A percentile compares a stretch with the other conserved stretches of the same genome.
Evolutionary conservation across 1,140 invertebrate genomes (phyloP).

Genomic region (Galendromus occidentalis): DNA sequence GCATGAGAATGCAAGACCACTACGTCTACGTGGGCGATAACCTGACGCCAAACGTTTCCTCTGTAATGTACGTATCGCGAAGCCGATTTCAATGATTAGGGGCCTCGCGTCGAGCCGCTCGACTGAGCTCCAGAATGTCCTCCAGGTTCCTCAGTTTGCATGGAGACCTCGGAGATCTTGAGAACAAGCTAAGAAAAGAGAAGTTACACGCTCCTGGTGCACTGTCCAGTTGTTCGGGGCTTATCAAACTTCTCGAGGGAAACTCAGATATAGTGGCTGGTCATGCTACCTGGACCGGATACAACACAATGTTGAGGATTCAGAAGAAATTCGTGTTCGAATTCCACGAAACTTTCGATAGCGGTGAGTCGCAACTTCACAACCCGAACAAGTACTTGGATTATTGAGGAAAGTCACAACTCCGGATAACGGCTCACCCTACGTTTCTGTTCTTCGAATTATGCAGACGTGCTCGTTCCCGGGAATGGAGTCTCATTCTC

Average conservation of each 20-base stretch:
- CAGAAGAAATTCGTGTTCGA: conserved; percentile 50
- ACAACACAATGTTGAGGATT: conserved; percentile 63
- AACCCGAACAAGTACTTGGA: neutral
- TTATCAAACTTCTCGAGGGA: conserved; percentile 37
- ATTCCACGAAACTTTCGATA: conserved; percentile 26
- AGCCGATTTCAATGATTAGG: too few species aligned
- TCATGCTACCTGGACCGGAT: conserved; percentile 52
- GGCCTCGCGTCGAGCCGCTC: too few species aligned
- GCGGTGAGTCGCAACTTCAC: neutral
- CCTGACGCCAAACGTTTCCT: neutral
- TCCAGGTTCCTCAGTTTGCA: conserved; percentile 28
- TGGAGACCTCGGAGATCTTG: conserved; percentile 53
- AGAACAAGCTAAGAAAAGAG: conserved; percentile 27
- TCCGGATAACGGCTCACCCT: too few species aligned
- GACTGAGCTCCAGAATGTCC: too few species aligned
- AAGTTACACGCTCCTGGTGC: conserved; percentile 22
- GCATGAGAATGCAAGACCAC: neutral
- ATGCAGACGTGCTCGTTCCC: conserved; percentile 30
- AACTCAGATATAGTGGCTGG: conserved; percentile 37
- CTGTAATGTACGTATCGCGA: neutral
- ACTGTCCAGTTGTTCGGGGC: conserved; percentile 36
- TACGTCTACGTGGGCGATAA: neutral
- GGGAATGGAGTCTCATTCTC: conserved; percentile 52
- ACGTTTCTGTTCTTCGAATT: too few species aligned
- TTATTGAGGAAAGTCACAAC: too few species aligned